Evolutionary conservation across 2,797 vertebrate genomes (phyloP).

Genomic region (Artibeus lituratus): DNA sequence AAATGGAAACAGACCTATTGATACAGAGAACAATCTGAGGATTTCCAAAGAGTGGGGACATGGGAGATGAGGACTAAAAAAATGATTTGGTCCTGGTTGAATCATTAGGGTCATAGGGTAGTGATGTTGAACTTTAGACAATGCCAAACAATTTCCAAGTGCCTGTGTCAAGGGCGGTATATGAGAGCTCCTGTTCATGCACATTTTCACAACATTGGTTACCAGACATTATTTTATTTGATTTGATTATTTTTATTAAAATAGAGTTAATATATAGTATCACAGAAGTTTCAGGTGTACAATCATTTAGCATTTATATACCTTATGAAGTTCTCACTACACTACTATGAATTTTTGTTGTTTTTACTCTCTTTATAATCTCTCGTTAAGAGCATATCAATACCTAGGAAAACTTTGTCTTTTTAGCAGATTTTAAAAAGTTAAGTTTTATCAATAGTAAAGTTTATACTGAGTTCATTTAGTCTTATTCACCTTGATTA

Average conservation of each 20-base stretch:
- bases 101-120: too few relatives aligned
- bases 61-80: not conserved
- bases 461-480: not conserved
- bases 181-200: not conserved
- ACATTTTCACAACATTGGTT: not conserved
- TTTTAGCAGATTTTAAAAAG: not conserved
- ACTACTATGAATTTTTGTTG: not conserved
- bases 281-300: not conserved
- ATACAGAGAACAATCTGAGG: too few relatives aligned
- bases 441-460: not conserved
- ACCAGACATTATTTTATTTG: not conserved
- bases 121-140: not conserved
- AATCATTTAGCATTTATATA: not conserved
- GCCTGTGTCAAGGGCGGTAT: not conserved
- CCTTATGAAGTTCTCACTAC: not conserved
- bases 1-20: too few relatives aligned
- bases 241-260: not conserved
- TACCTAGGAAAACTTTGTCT: not conserved
- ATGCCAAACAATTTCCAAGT: not conserved
- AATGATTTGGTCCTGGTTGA: not conserved
- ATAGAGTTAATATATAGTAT: not conserved
- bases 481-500: not conserved
- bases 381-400: not conserved
- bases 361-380: not conserved
- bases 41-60: not conserved